Evolutionary conservation across 2,888 invertebrate genomes (phyloP).

Genomic region (Morpho achilles): DNA sequence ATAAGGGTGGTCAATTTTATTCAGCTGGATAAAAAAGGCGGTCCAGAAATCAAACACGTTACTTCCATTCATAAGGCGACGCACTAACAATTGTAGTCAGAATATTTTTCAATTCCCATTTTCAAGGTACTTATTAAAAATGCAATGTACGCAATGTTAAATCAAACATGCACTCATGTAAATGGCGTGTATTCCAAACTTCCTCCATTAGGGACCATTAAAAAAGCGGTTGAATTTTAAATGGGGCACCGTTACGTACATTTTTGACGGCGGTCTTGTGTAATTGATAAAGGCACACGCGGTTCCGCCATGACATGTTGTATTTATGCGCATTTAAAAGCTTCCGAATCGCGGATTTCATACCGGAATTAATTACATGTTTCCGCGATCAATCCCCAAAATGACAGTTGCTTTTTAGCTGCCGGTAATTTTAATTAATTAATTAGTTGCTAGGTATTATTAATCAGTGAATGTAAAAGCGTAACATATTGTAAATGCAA

Average conservation of each 20-base stretch:
- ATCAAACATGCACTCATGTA: constrained; percentile 5
- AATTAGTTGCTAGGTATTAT: neutral
- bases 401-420: constrained; percentile 33
- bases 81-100: too few species aligned
- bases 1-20: too few species aligned
- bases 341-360: constrained; percentile 60
- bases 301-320: constrained; percentile 62
- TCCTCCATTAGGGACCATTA: constrained; percentile 2
- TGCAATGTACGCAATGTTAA: neutral
- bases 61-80: too few species aligned
- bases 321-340: constrained; percentile 75
- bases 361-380: constrained; percentile 64
- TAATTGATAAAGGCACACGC: constrained; percentile 72
- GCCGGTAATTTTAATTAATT: constrained; percentile 13
- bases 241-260: constrained; percentile 39
- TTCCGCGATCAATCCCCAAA: constrained; percentile 51
- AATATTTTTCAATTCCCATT: too few species aligned
- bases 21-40: too few species aligned
- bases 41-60: too few species aligned
- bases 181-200: constrained; percentile 8
- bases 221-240: constrained; percentile 49
- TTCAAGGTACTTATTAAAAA: too few species aligned
- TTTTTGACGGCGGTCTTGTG: constrained; percentile 56
- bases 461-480: too few species aligned
- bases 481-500: too few species aligned